Base-by-base conservation (phyloP, 2,113 vertebrate species). In the Gila orcuttii region DNA sequence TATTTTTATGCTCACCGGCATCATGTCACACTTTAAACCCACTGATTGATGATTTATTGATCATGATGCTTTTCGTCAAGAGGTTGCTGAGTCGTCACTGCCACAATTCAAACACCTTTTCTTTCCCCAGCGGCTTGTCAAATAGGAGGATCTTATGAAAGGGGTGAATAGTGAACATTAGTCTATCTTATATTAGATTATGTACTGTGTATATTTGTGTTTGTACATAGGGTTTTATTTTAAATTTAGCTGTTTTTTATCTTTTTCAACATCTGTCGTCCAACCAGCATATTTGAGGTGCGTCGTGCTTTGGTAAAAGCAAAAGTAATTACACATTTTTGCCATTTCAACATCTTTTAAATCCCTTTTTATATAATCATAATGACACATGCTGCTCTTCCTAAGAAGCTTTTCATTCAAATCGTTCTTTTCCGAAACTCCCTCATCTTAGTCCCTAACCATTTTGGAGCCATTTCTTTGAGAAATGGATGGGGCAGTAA, bases 41-140 rank as follows among this genome's bases (percentile, higher is more conserved):
- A 12, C 86, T 94, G 94, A 94, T 93, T 94, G 93, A 94, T 92
- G 92, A 93, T 89, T 88, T 93, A 95, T 94, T 90, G 94, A 95
- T 94, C 91, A 89, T 90, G 74, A 86, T 89, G 88, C 91, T 91
- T 93, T 90, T 77, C 79, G 77, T 84, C 80, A 87, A 86, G 86
- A 86, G 90, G 92, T 90, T 94, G 93, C 93, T 94, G 94, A 94
- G 91, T 93, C 91, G 91, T 93, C 92, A 91, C 88, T 90, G 77
- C 42, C 47, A 62, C 76, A 47, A 52, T 69, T 60, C 86, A 71
- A 85, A 89, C 86, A 85, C 88, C 93, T 94, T 94, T 93, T 94
- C 93, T 89, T 87, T 91, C 86, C 86, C 90, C 89, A 91, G 89
- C 93, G 94, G 91, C 91, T 93, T 92, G 91, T 88, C 89, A 90